Base-by-base conservation (phyloP, 1,140 invertebrate genomes). In the Dendrolimus kikuchii region DNA sequence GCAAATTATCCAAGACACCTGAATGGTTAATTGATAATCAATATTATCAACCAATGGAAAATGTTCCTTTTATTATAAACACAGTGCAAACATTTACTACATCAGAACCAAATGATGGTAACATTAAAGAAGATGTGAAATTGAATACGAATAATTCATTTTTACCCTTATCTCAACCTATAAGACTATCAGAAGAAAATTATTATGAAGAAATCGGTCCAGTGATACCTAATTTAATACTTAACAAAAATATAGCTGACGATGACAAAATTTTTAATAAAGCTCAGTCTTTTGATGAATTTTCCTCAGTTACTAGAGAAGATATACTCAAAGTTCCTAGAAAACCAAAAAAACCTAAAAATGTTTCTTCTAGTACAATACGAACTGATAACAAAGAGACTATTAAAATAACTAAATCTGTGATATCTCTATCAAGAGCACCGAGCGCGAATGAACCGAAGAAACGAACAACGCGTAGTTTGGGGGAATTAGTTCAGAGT, bases 131-230 rank as follows among this genome's bases (percentile, higher is more conserved):
- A 40, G 39, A 53, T 43, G 37, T 39, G 6, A 38, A 5, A 0
- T 46, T 43, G 5, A 49, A 10, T 4, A 58, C 42, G 10, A 66
- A 62, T 0, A 75, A 70, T 53, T 66, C 71, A 6, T 66, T 68
- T 48, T 47, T 63, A 6, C 51, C 51, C n/a, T 9, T 46, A 36
- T 10, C 57, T 45, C 49, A 64, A 52, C 10, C 45, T 6, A 70
- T 68, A 50, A 65, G 58, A 47, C 55, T 69, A 51, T 64, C 67
- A 5, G 77, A 73, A 49, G 83, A 86, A 50, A 80, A 86, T 55
- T 77, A 77, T 47, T 86, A 86, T 47, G 83, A 86, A 66, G 81
- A 86, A 68, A 86, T 86, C 9, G 81, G 81, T 63, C 80, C 82
- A 0, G 46, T 68, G 2, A 42, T 60, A 8, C 38, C 57, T 36